Base-by-base conservation (phyloP, 2,113 vertebrate species). In the Mugil cephalus region DNA sequence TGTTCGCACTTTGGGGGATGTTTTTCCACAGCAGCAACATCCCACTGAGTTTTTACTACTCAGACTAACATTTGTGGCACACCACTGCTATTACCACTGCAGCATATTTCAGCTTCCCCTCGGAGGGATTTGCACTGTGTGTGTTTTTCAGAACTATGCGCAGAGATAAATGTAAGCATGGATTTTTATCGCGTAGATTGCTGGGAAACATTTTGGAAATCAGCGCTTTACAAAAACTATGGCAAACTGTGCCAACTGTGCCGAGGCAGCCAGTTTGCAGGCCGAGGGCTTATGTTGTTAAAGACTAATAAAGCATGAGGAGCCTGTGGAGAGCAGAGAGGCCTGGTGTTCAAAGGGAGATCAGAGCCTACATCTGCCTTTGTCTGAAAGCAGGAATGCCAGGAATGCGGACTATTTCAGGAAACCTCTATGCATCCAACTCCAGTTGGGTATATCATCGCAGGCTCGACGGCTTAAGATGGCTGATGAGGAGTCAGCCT, bases 321-420 rank as follows among this genome's bases (percentile, higher is more conserved):
- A 87, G 88, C 68, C 81, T 54, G 82, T 68, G 76, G 86, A 81
- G 69, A 79, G 78, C 63, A 72, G 45, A 75, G 86, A 70, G 51
- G 72, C 84, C 80, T n/a, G 40, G 54, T 24, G 80, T 88, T 89
- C 90, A 89, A 89, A 90, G 87, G 68, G 66, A 89, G 78, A 88
- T 87, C 88, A 72, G 83, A 79, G 83, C 83, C 73, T 77, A 68
- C 83, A 78, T 92, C 86, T 84, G 88, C 85, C 85, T 93, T 90
- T 91, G 90, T 91, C 87, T 90, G 81, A 54, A 53, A 81, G 58
- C 39, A 52, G 74, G 91, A 91, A 92, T 93, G 88, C 70, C 71
- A 82, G 83, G 92, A 93, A 93, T 93, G 91, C 54, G 65, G 80
- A 63, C 85, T 91, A 89, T 92, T 90, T 91, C 82, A 79, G 88